Conservation (phyloP, 2,113 vertebrate species). For the Phrynosoma platyrhinos region DNA sequence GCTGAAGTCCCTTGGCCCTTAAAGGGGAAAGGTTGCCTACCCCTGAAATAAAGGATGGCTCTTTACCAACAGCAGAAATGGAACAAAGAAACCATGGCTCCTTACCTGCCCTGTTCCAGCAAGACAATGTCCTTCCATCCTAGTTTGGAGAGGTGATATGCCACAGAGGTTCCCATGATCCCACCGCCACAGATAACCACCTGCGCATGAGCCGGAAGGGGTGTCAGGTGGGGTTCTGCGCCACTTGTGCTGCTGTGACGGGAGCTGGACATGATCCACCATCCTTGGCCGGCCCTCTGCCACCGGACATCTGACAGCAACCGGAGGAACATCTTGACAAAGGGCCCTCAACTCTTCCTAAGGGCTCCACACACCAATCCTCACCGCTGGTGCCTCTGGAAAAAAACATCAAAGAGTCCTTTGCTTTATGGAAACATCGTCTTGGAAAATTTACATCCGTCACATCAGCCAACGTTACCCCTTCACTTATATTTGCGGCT, state of each 20-base stretch:
- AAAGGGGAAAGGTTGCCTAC: no score
- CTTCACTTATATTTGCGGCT: no score
- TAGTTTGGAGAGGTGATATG: conserved; percentile 94
- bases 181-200: conserved; percentile 97
- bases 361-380: not conserved
- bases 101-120: conserved; percentile 97
- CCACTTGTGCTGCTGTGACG: conserved; percentile 56
- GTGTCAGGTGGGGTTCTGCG: conserved; percentile 62
- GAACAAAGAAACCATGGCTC: not conserved
- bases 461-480: not conserved
- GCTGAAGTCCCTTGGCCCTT: no score
- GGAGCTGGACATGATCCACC: conserved; percentile 66
- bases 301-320: conserved; percentile 74
- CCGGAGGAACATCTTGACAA: conserved; percentile 80
- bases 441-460: not conserved
- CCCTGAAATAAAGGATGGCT: no score
- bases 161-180: conserved; percentile 92
- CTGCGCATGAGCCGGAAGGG: conserved; percentile 86
- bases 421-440: no score
- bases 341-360: conserved; percentile 47
- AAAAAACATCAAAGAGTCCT: conserved; percentile 26
- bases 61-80: not conserved
- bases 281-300: conserved; percentile 60
- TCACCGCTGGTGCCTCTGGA: conserved; percentile 43
- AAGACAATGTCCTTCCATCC: conserved; percentile 94